Base-by-base conservation (phyloP, 2,888 invertebrate genomes). In the Oligia fasciuncula region DNA sequence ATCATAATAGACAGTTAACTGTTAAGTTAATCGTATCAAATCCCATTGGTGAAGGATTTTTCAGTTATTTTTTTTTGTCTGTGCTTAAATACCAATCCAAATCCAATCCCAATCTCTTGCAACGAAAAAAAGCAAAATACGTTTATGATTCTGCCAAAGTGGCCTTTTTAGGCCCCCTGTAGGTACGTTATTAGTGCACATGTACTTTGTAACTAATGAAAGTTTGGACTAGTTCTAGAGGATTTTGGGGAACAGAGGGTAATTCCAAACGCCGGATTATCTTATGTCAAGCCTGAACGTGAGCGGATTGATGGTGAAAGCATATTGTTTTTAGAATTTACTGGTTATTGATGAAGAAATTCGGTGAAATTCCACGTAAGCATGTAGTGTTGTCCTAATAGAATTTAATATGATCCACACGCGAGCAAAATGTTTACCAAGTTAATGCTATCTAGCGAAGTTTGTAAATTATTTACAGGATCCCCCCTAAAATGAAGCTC, bases 141-240 rank as follows among this genome's bases (percentile, higher is more conserved):
- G n/a, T n/a, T n/a, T n/a, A n/a, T n/a, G n/a, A n/a, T n/a, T n/a
- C n/a, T n/a, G n/a, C n/a, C n/a, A n/a, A n/a, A n/a, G n/a, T n/a
- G n/a, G n/a, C n/a, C n/a, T n/a, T n/a, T n/a, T n/a, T n/a, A n/a
- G n/a, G n/a, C n/a, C n/a, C n/a, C n/a, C n/a, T n/a, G 73, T 73
- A 66, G 69, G 71, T 71, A 77, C 66, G 68, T 73, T 79, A 79
- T 88, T 86, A 79, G 76, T 73, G 80, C 76, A 80, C 78, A 51
- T 80, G 68, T 76, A 86, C 80, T 80, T 78, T 76, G 67, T 29
- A 51, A 43, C 57, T 43, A 49, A 60, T 65, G 57, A 51, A 65
- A 69, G 43, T 85, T 80, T 63, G 2, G 66, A 49, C 40, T 54
- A 73, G 35, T 62, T 81, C 54, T 85, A 14, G 29, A 29, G n/a